Percentiles rank a stretch among this genome's conserved stretches.
Evolutionary conservation across 2,888 invertebrate species (phyloP).

Genomic region (Vandiemenella viatica): DNA sequence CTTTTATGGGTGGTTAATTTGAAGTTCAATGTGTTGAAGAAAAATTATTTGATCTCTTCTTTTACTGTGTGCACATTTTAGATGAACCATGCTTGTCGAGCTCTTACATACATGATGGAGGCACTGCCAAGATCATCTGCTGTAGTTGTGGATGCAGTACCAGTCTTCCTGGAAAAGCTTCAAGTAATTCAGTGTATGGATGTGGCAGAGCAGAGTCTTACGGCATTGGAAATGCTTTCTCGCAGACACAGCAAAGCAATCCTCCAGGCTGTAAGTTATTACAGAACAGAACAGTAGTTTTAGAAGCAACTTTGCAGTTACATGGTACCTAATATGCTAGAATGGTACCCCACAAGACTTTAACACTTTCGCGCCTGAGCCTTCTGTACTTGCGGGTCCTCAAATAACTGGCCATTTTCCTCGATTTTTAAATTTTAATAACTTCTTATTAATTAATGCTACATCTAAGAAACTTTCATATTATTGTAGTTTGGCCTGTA

Average conservation of each 20-base stretch:
- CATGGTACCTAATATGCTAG: background rate
- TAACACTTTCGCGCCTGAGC: no score
- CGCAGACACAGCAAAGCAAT: constrained; percentile 93
- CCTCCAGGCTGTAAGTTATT: constrained; percentile 65
- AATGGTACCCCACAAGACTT: no score
- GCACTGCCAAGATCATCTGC: constrained; percentile 91
- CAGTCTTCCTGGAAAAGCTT: constrained; percentile 89
- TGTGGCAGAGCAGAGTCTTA: constrained; percentile 95
- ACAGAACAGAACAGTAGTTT: no score
- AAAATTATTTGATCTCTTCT: background rate
- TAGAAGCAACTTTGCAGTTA: background rate
- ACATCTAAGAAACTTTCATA: no score
- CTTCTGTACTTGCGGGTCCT: no score
- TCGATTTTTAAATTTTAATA: no score
- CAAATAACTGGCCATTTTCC: no score
- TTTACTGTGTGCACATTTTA: constrained; percentile 22
- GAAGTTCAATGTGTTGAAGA: no score
- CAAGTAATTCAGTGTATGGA: constrained; percentile 99
- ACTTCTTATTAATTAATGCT: no score
- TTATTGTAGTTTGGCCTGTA: no score
- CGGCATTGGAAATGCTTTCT: constrained; percentile 93
- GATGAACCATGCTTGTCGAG: constrained; percentile 98
- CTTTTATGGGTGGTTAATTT: no score
- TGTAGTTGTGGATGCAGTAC: constrained; percentile 92
- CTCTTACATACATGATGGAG: constrained; percentile 98